These are phyloP conservation scores for Eptesicus fuscus DNA, from an alignment of 2,113 vertebrate species.

Conservation along the genomic window DNA sequence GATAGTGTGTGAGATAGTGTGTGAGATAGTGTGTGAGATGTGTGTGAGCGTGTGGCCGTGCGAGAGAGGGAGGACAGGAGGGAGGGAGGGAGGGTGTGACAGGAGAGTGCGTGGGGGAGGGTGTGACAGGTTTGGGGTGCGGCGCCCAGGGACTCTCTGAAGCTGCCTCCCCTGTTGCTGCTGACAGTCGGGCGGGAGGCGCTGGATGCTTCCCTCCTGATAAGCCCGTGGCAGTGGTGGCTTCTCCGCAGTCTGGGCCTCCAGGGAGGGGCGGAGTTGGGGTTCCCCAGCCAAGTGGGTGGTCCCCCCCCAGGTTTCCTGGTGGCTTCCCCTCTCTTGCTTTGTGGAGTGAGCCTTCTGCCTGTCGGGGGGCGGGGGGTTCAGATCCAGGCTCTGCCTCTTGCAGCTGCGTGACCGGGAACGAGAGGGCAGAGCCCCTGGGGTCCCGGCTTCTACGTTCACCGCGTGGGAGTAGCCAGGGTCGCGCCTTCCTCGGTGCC, in stretches of 20 bases:
- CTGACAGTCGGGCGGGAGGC: too few species aligned
- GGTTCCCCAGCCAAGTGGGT: fast-evolving
- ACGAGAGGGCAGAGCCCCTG: neutral
- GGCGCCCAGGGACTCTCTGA: neutral
- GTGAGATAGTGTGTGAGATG: neutral
- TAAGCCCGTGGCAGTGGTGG: fast-evolving
- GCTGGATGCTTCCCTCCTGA: neutral
- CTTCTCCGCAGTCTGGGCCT: neutral
- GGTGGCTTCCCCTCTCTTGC: neutral
- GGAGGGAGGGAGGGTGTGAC: fast-evolving
- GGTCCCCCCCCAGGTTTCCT: fast-evolving
- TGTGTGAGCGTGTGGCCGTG: fast-evolving
- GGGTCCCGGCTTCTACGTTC: fast-evolving
- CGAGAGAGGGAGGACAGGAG: too few species aligned
- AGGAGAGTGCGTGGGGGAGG: neutral
- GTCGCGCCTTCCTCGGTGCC: neutral
- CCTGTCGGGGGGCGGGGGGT: neutral
- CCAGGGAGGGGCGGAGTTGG: neutral
- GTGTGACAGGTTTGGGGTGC: fast-evolving
- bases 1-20: too few species aligned
- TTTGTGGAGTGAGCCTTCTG: neutral
- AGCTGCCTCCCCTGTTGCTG: neutral
- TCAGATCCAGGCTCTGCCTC: neutral
- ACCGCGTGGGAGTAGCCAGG: fast-evolving
- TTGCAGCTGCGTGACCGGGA: neutral